Conservation (phyloP, 2,888 invertebrate genomes). For the Eurytoma adleriae region DNA sequence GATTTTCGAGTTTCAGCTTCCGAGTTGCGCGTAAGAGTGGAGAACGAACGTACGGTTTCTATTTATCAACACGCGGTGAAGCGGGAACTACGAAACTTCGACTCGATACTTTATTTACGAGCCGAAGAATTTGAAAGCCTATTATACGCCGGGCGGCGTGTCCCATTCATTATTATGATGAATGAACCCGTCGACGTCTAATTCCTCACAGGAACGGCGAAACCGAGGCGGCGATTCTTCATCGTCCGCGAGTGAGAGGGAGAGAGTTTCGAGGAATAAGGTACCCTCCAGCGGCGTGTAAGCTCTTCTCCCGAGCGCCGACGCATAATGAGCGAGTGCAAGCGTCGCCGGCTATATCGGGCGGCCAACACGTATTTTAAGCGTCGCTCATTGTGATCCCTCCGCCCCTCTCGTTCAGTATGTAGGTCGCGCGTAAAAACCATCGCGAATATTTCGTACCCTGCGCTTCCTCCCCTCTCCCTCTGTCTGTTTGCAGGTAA, state of each 20-base stretch:
- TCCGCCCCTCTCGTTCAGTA: conserved; percentile 2
- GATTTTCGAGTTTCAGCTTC: no score
- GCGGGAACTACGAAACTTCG: no score
- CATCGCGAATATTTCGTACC: conserved; percentile 31
- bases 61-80: no score
- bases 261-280: no score
- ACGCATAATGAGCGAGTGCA: not conserved
- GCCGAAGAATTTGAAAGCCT: no score
- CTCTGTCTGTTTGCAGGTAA: no score
- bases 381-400: conserved; percentile 44
- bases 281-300: not conserved
- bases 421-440: not conserved
- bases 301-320: not conserved
- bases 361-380: conserved; percentile 42
- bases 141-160: no score
- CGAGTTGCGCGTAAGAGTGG: no score
- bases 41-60: not conserved
- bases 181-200: not conserved
- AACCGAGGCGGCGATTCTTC: not conserved
- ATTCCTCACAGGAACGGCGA: not conserved
- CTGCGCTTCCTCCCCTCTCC: not conserved
- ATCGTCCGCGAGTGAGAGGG: not conserved
- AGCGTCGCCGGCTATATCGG: conserved; percentile 34
- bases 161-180: not conserved
- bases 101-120: no score